Conservation (phyloP, 2,888 invertebrate species). For the Rhyacophila evoluta region DNA sequence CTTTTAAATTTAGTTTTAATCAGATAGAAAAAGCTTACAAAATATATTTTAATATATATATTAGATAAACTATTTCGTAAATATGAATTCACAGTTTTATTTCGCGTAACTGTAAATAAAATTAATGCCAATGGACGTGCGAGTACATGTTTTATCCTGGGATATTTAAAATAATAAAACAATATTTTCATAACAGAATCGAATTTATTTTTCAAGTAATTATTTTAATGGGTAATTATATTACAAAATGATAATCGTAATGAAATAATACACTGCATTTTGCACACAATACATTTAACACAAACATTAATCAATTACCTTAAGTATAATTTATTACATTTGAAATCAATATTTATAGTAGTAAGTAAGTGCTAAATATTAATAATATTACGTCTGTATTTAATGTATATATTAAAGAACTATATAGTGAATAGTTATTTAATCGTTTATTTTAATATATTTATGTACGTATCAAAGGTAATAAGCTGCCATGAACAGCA, state of each 20-base stretch:
- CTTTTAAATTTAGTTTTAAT: no score
- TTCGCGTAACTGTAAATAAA: no score
- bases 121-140: no score
- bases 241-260: constrained; percentile 55
- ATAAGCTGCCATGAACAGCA: constrained; percentile 41
- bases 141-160: constrained; percentile 25
- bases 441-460: constrained; percentile 34
- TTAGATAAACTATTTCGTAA: no score
- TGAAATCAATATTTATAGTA: constrained; percentile 54
- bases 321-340: constrained; percentile 53
- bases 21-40: no score
- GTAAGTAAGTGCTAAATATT: constrained; percentile 44
- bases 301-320: constrained; percentile 54
- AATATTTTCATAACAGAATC: constrained; percentile 55
- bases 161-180: constrained; percentile 28
- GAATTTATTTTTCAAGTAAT: constrained; percentile 55
- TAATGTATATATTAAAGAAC: constrained; percentile 48
- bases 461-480: constrained; percentile 51
- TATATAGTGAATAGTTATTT: constrained; percentile 46
- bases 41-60: no score
- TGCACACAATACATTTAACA: constrained; percentile 55
- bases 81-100: no score
- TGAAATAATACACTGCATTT: constrained; percentile 55
- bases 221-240: constrained; percentile 55
- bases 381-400: constrained; percentile 48